A percentile compares a stretch with the other conserved stretches of the same genome.
These are phyloP conservation scores for Corythucha ciliata DNA, from an alignment of 2,888 invertebrate genomes.

Conservation along the genomic window DNA sequence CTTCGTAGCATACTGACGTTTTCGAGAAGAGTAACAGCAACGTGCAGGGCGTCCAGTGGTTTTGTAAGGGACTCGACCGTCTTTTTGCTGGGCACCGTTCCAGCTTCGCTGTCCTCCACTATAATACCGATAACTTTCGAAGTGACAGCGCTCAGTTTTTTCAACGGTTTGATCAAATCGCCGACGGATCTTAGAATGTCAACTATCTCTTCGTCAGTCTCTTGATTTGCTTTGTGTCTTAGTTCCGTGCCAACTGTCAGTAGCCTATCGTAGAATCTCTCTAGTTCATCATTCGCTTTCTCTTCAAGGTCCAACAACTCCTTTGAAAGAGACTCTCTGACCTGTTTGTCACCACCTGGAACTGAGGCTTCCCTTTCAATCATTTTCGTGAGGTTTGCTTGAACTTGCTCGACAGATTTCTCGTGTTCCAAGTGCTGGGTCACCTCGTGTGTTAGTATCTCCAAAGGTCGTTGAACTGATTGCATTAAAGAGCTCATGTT, in stretches of 20 bases:
- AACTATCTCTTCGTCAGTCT: constrained; percentile 30
- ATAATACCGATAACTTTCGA: constrained; percentile 29
- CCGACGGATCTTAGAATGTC: constrained; percentile 30
- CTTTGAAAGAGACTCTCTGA: constrained; percentile 25
- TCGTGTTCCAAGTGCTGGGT: constrained; percentile 27
- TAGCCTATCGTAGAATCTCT: constrained; percentile 27
- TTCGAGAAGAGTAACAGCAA: constrained; percentile 28
- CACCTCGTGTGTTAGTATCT: constrained; percentile 41
- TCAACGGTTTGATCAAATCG: constrained; percentile 30
- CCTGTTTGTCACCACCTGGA: constrained; percentile 24
- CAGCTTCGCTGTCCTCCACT: constrained; percentile 27
- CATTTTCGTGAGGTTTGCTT: constrained; percentile 37
- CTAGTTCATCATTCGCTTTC: constrained; percentile 29
- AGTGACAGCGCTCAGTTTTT: constrained; percentile 29
- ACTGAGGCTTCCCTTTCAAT: constrained; percentile 36
- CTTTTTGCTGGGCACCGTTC: constrained; percentile 24
- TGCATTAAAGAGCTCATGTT: constrained; percentile 34
- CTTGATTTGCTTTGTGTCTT: constrained; percentile 26
- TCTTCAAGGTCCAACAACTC: constrained; percentile 28
- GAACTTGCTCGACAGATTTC: constrained; percentile 36
- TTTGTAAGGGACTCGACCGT: constrained; percentile 30
- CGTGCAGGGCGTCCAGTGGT: constrained; percentile 31
- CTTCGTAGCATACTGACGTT: constrained; percentile 28
- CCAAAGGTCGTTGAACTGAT: constrained; percentile 39
- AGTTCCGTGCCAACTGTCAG: constrained; percentile 26